Percentiles rank a stretch among this genome's conserved stretches.
Evolutionary conservation across 53 echinoderm and acorn worm species (phyloP).

Genomic region (Hippasteria phrygiana): DNA sequence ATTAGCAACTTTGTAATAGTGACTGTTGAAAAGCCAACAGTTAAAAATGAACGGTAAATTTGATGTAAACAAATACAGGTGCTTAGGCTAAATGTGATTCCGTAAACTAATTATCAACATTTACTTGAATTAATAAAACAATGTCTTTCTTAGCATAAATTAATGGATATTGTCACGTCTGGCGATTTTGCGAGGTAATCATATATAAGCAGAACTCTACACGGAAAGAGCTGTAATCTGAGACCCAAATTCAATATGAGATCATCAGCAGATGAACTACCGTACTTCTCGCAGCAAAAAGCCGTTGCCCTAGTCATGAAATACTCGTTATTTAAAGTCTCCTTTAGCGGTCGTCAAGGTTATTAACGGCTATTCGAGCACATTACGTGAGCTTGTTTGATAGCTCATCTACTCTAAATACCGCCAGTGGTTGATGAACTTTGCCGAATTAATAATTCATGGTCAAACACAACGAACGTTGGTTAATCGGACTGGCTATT

Average conservation of each 20-base stretch:
- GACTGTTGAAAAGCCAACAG: too few species aligned
- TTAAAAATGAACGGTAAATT: too few species aligned
- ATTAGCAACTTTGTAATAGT: too few species aligned
- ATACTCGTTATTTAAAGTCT: not conserved
- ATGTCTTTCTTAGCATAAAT: too few species aligned
- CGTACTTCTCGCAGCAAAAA: not conserved
- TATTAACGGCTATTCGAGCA: not conserved
- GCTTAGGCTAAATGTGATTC: too few species aligned
- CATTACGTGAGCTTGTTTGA: not conserved
- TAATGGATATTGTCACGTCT: too few species aligned
- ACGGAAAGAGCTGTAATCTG: not conserved
- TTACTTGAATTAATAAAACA: too few species aligned
- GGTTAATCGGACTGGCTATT: not conserved
- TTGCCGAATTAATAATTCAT: not conserved
- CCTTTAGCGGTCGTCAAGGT: not conserved
- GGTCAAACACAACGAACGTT: not conserved
- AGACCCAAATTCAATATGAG: not conserved
- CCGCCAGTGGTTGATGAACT: constrained; percentile 1
- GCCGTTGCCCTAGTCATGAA: not conserved
- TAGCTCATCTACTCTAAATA: not conserved
- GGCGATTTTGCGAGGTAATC: not conserved
- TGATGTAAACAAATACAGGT: too few species aligned
- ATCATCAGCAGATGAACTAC: not conserved
- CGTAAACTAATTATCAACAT: too few species aligned
- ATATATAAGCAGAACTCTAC: not conserved